phyloP scores from a whole-genome alignment of 1,140 invertebrate species.

The Ruditapes philippinarum region DNA sequence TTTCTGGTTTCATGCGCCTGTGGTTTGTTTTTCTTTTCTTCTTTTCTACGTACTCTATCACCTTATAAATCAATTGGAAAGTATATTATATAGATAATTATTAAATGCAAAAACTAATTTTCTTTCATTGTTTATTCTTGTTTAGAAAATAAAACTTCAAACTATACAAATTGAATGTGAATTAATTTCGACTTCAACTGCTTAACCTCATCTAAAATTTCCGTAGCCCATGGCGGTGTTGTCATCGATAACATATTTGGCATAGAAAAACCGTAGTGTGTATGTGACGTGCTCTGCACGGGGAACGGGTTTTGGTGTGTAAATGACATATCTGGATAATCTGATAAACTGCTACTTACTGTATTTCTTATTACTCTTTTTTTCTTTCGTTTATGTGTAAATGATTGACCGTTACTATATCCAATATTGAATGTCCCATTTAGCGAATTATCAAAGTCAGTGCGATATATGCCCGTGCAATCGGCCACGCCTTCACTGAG shows the following conservation, averaged over 20 bases:
- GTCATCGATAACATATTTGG: not conserved
- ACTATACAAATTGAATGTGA: no score
- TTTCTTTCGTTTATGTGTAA: not conserved
- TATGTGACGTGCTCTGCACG: not conserved
- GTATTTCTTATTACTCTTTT: not conserved
- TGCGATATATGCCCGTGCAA: not conserved
- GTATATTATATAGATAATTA: no score
- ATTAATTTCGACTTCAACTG: not conserved
- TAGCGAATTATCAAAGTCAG: not conserved
- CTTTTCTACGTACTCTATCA: no score
- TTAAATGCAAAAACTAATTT: no score
- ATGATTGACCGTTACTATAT: not conserved
- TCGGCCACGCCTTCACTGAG: not conserved
- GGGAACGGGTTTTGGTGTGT: not conserved
- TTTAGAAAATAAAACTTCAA: no score
- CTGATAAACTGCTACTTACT: not conserved
- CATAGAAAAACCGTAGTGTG: not conserved
- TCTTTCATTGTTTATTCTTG: no score
- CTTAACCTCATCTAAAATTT: constrained; percentile 13
- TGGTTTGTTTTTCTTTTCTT: no score
- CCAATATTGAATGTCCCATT: not conserved
- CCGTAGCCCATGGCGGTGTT: constrained; percentile 20
- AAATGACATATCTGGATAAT: no score
- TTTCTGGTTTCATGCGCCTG: not conserved
- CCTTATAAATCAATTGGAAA: no score